phyloP scores from a whole-genome alignment of 2,113 vertebrate species.

The Hemibagrus wyckioides region DNA sequence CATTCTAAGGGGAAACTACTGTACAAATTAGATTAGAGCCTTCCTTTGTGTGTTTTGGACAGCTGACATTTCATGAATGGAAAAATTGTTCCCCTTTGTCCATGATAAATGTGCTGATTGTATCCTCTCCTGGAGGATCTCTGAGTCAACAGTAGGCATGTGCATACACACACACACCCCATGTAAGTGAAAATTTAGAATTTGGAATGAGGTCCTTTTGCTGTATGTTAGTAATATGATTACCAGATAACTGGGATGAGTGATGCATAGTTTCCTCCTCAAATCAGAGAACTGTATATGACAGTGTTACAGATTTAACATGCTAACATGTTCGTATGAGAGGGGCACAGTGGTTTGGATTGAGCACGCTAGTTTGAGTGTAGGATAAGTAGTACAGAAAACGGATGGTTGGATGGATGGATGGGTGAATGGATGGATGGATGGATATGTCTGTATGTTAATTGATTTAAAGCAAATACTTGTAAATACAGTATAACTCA shows the following conservation, averaged over 20 bases:
- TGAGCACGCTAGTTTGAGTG: no score
- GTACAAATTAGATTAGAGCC: not conserved
- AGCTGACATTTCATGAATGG: not conserved
- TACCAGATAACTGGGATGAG: not conserved
- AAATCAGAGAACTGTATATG: not conserved
- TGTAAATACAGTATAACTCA: not conserved
- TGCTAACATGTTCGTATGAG: not conserved
- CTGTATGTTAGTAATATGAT: not conserved
- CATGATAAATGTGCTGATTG: not conserved
- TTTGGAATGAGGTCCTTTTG: not conserved
- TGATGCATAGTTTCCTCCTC: not conserved
- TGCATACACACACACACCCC: not conserved
- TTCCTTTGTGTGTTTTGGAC: not conserved
- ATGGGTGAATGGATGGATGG: no score
- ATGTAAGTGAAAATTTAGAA: not conserved
- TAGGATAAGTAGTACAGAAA: no score
- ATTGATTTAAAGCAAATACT: not conserved
- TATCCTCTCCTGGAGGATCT: not conserved
- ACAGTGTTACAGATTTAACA: not conserved
- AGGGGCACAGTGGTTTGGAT: no score
- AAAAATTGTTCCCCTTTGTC: not conserved
- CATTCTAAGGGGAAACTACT: not conserved
- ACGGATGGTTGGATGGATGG: no score
- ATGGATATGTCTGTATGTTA: not conserved
- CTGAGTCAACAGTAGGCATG: constrained; percentile 10